Evolutionary conservation across 2,113 vertebrate genomes (phyloP), one percentile per base, ranked within the genome.

Genomic region (Petrocephalus zakoni): DNA sequence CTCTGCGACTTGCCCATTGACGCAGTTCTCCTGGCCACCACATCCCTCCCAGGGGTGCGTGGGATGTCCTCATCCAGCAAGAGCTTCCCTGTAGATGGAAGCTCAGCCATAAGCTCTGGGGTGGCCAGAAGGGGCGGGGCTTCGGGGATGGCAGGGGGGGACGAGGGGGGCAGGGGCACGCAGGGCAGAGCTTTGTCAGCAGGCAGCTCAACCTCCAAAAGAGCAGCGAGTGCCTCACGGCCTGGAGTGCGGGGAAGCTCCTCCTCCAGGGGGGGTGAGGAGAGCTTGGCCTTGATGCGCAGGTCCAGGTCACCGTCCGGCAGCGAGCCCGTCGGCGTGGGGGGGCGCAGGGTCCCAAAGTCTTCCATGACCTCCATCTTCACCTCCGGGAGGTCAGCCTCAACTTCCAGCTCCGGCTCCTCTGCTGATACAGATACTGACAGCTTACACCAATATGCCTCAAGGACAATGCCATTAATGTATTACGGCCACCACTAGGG

Each of bases 201-300:
- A 9, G 93, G 92, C 29, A 93, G 42, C 85, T 96, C 94, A 0
- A 94, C 91, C 61, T 96, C 96, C 0, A 95, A 88, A 7, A 93
- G 95, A 81, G 90, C 87, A 9, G 56, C 42, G 34, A 87, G 78
- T 5, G 92, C 93, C 29, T 97, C 96, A 58, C 92, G 95, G 0
- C 97, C 97, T 0, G 97, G 97, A 0, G 97, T 97, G 85, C 92
- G 95, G 1, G 97, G 97, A 68, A 94, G 95, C 49, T 96, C 94
- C 0, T 95, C 96, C 89, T 96, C 95, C 0, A 5, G 91, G 58
- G 81, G 82, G 47, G 93, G 93, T 53, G 95, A 93, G 5, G 94
- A 90, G 55, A 94, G 85, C 90, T 94, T 96, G 37, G 92, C 91
- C 92, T 93, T 94, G 0, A 93, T 90, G 46, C 88, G 91, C 8